phyloP scores from a whole-genome alignment of 2,797 vertebrate species.

The Amazona ochrocephala region DNA sequence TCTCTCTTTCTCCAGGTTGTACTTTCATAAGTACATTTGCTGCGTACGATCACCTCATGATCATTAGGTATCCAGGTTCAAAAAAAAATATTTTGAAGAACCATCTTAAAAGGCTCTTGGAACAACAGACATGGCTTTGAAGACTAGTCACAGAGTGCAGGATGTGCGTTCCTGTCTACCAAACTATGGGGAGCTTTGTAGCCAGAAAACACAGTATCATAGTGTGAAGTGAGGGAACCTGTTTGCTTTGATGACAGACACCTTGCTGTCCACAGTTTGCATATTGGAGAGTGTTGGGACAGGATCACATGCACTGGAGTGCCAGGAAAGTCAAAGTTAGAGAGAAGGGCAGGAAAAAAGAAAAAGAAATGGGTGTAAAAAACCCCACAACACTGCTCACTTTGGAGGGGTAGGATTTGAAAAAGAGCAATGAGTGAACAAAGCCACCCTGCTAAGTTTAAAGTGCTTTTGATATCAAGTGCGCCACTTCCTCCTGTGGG shows the following conservation, averaged over 20 bases:
- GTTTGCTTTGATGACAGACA: conserved; percentile 14
- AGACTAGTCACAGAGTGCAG: background rate
- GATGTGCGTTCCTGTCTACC: background rate
- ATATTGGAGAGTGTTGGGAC: background rate
- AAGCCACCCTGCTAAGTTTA: conserved; percentile 33
- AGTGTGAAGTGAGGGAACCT: background rate
- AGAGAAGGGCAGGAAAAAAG: background rate
- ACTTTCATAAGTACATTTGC: background rate
- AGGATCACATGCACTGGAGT: background rate
- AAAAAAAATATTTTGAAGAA: background rate
- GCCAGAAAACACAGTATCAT: background rate
- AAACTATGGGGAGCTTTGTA: background rate
- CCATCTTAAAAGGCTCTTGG: conserved; percentile 32
- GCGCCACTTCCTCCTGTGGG: background rate
- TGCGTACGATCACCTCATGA: background rate
- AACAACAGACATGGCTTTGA: conserved; percentile 42
- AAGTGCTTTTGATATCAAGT: conserved; percentile 36
- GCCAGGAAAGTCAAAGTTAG: background rate
- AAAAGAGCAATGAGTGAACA: conserved; percentile 7
- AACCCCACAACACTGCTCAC: rapidly evolving
- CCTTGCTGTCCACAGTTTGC: background rate
- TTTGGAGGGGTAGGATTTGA: background rate
- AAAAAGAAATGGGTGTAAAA: background rate
- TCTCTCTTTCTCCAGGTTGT: background rate
- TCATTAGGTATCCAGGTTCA: background rate